phyloP scores from a whole-genome alignment of 2,113 vertebrate genomes.

The Triplophysa tibetana region DNA sequence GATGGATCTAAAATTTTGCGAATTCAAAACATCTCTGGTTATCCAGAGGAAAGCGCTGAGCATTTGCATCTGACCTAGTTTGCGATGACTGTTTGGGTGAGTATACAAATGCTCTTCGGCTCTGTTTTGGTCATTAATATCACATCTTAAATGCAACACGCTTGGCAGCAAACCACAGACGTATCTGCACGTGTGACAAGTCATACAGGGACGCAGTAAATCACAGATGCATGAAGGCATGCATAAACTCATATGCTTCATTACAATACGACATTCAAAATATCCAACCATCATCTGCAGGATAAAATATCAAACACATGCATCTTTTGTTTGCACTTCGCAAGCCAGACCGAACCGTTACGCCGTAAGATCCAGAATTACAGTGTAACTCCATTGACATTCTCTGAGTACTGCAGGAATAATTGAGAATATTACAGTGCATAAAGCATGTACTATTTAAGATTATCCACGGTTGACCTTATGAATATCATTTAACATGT shows the following conservation, averaged over 20 bases:
- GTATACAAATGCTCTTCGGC: neutral
- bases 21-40: constrained; percentile 1
- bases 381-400: constrained; percentile 62
- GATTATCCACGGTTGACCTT: constrained; percentile 76
- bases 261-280: neutral
- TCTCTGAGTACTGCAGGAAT: constrained; percentile 61
- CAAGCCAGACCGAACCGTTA: constrained; percentile 15
- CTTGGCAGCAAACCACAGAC: neutral
- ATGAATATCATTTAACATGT: constrained; percentile 70
- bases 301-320: neutral
- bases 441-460: constrained; percentile 68
- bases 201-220: neutral
- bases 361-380: constrained; percentile 49
- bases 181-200: neutral
- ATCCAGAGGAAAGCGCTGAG: neutral
- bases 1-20: neutral
- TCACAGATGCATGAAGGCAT: neutral
- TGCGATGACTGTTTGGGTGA: neutral
- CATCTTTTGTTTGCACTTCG: constrained; percentile 30
- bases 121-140: constrained; percentile 21
- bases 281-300: no score
- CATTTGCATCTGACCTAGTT: constrained; percentile 28
- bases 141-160: constrained; percentile 11
- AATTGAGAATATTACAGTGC: constrained; percentile 63
- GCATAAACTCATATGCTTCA: constrained; percentile 16